Conservation (phyloP, 64 coral and sea anemone genomes). For the Montipora efflorescens region DNA sequence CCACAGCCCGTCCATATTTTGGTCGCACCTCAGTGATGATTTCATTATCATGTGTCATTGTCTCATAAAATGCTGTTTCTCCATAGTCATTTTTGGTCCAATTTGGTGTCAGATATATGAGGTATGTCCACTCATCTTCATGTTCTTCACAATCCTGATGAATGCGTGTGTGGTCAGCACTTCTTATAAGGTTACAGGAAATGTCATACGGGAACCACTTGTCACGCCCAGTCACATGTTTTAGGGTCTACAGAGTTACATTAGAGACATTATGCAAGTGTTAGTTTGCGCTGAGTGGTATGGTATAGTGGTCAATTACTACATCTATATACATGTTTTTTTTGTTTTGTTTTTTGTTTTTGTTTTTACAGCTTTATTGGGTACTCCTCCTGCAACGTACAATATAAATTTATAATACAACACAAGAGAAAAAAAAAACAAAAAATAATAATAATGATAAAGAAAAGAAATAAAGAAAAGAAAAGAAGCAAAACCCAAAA, state of each 20-base stretch:
- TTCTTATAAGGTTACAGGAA: slow-evolving; percentile 94
- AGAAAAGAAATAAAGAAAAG: too few relatives aligned
- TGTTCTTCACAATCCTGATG: slow-evolving; percentile 76
- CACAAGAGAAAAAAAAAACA: too few relatives aligned
- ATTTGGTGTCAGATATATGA: slow-evolving; percentile 91
- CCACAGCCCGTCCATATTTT: slow-evolving; percentile 94
- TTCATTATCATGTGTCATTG: slow-evolving; percentile 82
- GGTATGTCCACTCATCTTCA: slow-evolving; percentile 96
- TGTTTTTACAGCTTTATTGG: too few relatives aligned
- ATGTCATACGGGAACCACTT: slow-evolving; percentile 99
- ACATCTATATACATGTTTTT: too few relatives aligned
- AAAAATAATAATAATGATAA: too few relatives aligned
- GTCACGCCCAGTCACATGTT: slow-evolving; percentile 82
- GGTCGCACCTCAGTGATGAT: slow-evolving; percentile 92
- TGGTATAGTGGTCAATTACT: too few relatives aligned
- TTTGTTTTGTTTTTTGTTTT: too few relatives aligned
- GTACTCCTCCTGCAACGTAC: too few relatives aligned
- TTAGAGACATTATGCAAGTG: background rate
- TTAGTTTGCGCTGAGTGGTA: too few relatives aligned
- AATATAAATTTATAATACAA: too few relatives aligned
- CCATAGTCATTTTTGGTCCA: slow-evolving; percentile 97
- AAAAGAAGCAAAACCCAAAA: too few relatives aligned
- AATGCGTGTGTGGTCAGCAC: slow-evolving; percentile 93
- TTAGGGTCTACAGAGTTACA: slow-evolving; percentile 66
- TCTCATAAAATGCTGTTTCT: slow-evolving; percentile 95